Base-by-base conservation (phyloP, 1,140 invertebrate species). In the Saccostrea glomerata region DNA sequence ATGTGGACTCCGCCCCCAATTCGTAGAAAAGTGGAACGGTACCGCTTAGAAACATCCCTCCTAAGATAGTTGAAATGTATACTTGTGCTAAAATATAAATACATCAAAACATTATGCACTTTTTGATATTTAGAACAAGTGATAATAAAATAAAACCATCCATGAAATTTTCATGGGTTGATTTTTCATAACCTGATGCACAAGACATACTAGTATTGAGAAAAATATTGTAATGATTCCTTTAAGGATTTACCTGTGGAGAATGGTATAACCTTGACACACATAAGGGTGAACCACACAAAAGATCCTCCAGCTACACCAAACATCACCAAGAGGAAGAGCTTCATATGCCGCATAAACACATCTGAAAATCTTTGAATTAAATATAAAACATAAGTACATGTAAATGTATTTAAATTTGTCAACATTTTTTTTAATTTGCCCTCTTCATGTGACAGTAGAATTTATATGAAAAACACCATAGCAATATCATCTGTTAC, bases 11-110 rank as follows among this genome's bases (percentile, higher is more conserved):
- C 70, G 95, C 95, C 7, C 94, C 94, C 60, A 96, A 90, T 89
- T 96, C 96, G 82, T 95, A 95, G 90, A 95, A 96, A 13, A 96
- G 91, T 0, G 96, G 95, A 0, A 95, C 92, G 0, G 94, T 93
- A 13, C 95, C 94, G 92, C 95, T 95, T n/a, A 95, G 94, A 84
- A 93, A 92, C 36, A 95, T 91, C 84, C 95, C 91, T 17, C 93
- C 95, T 15, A 90, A 15, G 17, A 93, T 92, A 40, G 86, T 89
- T 1, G 91, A 88, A 17, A 82, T 60, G 73, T 93, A 93, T 17
- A 93, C 85, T 89, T 88, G 87, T 82, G 60, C 92, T 92, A 58
- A 90, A 89, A 84, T n/a, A 84, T 3, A 63, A 20, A 63, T 63
- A 7, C 58, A 63, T 47, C 47, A 47, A 47, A 47, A 47, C 47